Base-by-base conservation (phyloP, 2,113 vertebrate species). In the Acanthochromis polyacanthus region DNA sequence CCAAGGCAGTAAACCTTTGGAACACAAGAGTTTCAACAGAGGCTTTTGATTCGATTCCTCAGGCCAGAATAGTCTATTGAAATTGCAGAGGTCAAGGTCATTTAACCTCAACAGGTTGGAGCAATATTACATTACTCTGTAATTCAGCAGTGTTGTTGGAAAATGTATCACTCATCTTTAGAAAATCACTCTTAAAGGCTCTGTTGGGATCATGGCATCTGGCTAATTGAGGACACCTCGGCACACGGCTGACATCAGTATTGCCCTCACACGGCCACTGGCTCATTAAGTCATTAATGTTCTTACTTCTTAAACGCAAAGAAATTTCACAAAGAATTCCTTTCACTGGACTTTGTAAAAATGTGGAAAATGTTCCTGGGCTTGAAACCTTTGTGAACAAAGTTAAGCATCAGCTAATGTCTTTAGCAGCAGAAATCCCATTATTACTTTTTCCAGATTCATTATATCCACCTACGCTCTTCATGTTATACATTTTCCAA, bases 221-320 rank as follows among this genome's bases (percentile, higher is more conserved):
- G 75, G 62, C 48, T 80, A 71, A 77, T 52, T 58, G 65, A 66
- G 5, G 63, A 71, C 25, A 28, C 36, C 65, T 77, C 20, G 12
- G 23, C 67, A 76, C 78, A 70, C 20, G 71, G 51, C 65, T 71
- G 66, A 71, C 65, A 68, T 69, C 20, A 10, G 51, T 68, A 79
- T 76, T 43, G 66, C 58, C 48, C 71, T 51, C 53, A 25, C 1
- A 32, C 45, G 48, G 38, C 30, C 66, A 48, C 43, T 10, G 40
- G 43, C 40, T 80, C 69, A 59, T 71, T 14, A 43, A 43, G 4
- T 43, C 40, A 43, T 15, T 14, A 43, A 43, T 43, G 12, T 14
- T 1, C 40, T 14, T 14, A 43, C 40, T 43, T 14, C 40, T 43
- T 43, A 4, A 43, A 43, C 40, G 14, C 40, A 43, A 43, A 43